Conservation (phyloP, 2,797 vertebrate genomes). For the Channa striata region DNA sequence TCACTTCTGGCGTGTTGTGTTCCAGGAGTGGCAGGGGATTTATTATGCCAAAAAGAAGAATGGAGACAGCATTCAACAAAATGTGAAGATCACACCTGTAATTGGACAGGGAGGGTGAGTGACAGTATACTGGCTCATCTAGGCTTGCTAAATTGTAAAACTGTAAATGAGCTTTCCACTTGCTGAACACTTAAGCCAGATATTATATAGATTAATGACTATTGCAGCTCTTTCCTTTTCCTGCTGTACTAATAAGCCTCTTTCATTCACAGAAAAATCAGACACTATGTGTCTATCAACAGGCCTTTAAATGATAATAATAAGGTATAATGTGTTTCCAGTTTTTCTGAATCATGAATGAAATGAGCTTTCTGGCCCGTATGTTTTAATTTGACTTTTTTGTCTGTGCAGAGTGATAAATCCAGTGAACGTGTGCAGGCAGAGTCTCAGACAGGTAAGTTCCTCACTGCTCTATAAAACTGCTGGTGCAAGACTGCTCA, state of each 20-base stretch:
- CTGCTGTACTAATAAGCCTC: slow-evolving; percentile 28
- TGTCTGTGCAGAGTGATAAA: slow-evolving; percentile 87
- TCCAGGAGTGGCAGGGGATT: slow-evolving; percentile 98
- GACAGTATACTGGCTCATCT: slow-evolving; percentile 6
- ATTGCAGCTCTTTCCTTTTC: neutral
- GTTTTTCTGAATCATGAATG: slow-evolving; percentile 22
- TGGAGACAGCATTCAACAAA: slow-evolving; percentile 95
- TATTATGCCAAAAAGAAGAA: slow-evolving; percentile 97
- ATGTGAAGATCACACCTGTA: slow-evolving; percentile 99
- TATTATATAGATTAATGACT: neutral
- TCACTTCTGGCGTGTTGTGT: slow-evolving; percentile 39
- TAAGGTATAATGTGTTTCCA: slow-evolving; percentile 86
- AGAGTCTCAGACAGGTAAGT: slow-evolving; percentile 93
- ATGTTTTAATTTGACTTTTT: slow-evolving; percentile 59
- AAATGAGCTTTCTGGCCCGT: slow-evolving; percentile 2
- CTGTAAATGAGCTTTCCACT: slow-evolving; percentile 12
- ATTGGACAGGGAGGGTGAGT: slow-evolving; percentile 98
- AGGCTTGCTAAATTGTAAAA: slow-evolving; percentile 2
- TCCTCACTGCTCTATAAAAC: slow-evolving; percentile 5
- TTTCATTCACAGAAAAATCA: slow-evolving; percentile 92
- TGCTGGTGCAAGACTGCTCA: neutral
- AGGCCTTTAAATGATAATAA: slow-evolving; percentile 94
- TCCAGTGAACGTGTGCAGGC: slow-evolving; percentile 91
- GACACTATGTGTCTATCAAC: slow-evolving; percentile 99
- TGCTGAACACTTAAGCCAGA: slow-evolving; percentile 2